phyloP scores from a whole-genome alignment of 1,140 invertebrate genomes.

The Drosophila ananassae region DNA sequence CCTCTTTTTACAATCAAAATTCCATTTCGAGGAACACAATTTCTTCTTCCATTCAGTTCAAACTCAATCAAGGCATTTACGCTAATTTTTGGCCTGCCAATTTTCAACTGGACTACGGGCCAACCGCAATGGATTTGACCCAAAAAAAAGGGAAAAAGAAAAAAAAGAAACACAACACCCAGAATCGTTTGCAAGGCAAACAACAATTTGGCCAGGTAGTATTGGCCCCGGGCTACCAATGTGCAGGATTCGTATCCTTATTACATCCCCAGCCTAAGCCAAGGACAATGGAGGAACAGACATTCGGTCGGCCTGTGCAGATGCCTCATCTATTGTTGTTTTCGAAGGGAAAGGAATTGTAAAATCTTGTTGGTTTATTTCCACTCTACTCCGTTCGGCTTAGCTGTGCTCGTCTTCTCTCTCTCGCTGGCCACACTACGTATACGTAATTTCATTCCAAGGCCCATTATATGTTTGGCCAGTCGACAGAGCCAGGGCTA shows the following conservation, averaged over 20 bases:
- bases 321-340: constrained; percentile 16
- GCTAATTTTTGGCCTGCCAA: constrained; percentile 58
- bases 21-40: constrained; percentile 13
- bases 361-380: constrained; percentile 39
- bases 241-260: constrained; percentile 12
- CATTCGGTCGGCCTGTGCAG: not conserved
- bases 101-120: constrained; percentile 24
- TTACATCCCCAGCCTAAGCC: not conserved
- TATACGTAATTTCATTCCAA: constrained; percentile 70
- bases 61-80: constrained; percentile 62
- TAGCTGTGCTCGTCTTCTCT: constrained; percentile 9
- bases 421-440: constrained; percentile 39
- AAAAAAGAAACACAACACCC: not conserved
- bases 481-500: constrained; percentile 14
- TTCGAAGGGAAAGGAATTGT: constrained; percentile 22
- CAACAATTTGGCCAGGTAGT: constrained; percentile 43
- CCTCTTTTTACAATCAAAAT: not conserved
- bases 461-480: constrained; percentile 64
- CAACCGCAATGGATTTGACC: constrained; percentile 14
- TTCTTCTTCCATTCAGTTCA: constrained; percentile 13
- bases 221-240: constrained; percentile 1
- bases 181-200: constrained; percentile 24
- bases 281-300: constrained; percentile 18
- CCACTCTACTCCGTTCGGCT: constrained; percentile 8
- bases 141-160: not conserved